These are phyloP conservation scores for Cyrtodaria siliqua DNA, from an alignment of 2,888 invertebrate species.

Conservation along the genomic window DNA sequence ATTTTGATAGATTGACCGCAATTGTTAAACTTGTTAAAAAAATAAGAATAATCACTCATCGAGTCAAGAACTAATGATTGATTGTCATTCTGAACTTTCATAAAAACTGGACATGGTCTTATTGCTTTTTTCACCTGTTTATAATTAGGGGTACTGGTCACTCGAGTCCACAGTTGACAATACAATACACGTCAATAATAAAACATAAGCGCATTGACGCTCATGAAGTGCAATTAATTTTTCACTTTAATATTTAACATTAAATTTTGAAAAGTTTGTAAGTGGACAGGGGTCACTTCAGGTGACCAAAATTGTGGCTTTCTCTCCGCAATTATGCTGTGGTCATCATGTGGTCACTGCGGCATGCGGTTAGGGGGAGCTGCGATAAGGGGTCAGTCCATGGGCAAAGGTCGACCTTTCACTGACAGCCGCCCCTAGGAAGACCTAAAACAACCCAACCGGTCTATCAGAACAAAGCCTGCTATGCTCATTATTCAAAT, in stretches of 20 bases:
- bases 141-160: conserved; percentile 64
- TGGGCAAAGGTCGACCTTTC: conserved; percentile 67
- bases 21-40: conserved; percentile 54
- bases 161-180: conserved; percentile 48
- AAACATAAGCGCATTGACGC: conserved; percentile 57
- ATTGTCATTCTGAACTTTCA: conserved; percentile 64
- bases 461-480: conserved; percentile 58
- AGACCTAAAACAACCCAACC: conserved; percentile 47
- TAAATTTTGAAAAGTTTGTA: conserved; percentile 45
- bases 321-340: conserved; percentile 63
- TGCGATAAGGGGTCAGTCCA: conserved; percentile 58
- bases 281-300: conserved; percentile 59
- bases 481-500: conserved; percentile 66
- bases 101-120: conserved; percentile 48
- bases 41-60: conserved; percentile 31
- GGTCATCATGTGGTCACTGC: conserved; percentile 63
- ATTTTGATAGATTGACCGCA: conserved; percentile 54
- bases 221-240: conserved; percentile 61
- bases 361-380: conserved; percentile 62
- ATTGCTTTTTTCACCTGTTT: conserved; percentile 64
- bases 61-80: conserved; percentile 56
- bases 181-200: conserved; percentile 32
- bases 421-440: conserved; percentile 56
- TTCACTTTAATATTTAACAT: conserved; percentile 61
- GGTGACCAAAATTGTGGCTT: conserved; percentile 62